Evolutionary conservation across 2,888 invertebrate species (phyloP), one percentile per base, ranked within the genome.

Genomic region (Platynereis dumerilii): DNA sequence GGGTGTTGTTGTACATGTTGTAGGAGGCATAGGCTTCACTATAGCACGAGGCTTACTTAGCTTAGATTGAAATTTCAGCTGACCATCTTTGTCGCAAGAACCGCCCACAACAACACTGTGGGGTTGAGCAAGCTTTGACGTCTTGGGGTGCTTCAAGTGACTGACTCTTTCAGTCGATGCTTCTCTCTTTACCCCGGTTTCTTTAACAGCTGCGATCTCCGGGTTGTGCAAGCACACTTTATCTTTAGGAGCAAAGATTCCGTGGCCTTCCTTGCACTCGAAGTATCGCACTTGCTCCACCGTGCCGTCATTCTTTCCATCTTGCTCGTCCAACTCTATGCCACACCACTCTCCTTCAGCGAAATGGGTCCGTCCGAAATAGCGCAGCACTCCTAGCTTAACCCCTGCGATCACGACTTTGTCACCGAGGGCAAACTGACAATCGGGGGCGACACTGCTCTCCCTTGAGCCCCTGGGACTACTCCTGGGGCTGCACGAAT

Each of bases 341-440:
- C 90, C 90, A 80, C 90, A 90, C 88, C 89, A 90, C 24, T 86
- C 68, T 2, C 88, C 88, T 15, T 84, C 83, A 44, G 88, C 88
- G 54, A 87, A 85, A 56, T 87, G 85, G 7, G 88, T 87, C 42
- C 83, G 80, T 2, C 90, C 90, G 68, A 88, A 85, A 80, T 78
- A 83, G 10, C 87, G 84, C 42, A 90, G 81, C 20, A 85, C 84
- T 1, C 90, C 90, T 5, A 76, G 73, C 70, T 85, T 85, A 17
- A 81, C 78, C 0, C 86, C 86, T 15, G 84, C 79, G 22, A 87
- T 85, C 28, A 78, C 73, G 0, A 87, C 86, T 26, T 82, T 74
- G 58, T 81, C 78, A 0, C 87, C 87, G 2, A 86, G 20, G 5
- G 22, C 20, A 22, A 45, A 56, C 2, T 17, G 39, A 39, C 20